Evolutionary conservation across 2,888 invertebrate species (phyloP), one percentile per base, ranked within the genome.

Genomic region (Tigriopus californicus): DNA sequence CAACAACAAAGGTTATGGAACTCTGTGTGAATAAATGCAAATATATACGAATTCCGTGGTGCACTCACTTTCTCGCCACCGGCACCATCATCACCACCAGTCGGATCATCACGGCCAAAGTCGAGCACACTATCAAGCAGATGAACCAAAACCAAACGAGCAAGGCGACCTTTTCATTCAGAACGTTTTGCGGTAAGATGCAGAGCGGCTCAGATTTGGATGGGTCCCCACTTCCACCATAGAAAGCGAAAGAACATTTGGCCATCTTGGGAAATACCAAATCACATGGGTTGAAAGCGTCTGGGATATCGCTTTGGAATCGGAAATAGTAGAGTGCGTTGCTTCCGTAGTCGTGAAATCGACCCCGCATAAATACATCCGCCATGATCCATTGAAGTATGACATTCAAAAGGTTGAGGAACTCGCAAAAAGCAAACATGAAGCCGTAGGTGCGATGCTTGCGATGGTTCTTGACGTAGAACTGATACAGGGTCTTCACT

Each of bases 141-240:
- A 63, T 41, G 57, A 63, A 60, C 63, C 63, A 63, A 11, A 63
- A 41, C 63, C 63, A 63, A 53, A 63, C 58, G 55, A 62, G 20
- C 4, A 63, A 53, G 61, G 49, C 62, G 13, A 63, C 54, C 48
- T 62, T 62, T 54, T 63, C 62, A 53, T 63, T 63, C 24, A 63
- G 20, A 15, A 63, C 58, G 56, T 63, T 63, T 48, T 62, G 63
- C 1, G 63, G 63, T 24, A 63, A 57, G 33, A 62, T 47, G 44
- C 63, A 63, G 10, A 62, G 54, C 22, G 52, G 41, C 51, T 63
- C 62, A 18, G 46, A 15, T 10, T n/a, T 46, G 24, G 48, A n/a
- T 10, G 60, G 41, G 4, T 49, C 52, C 1, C 63, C 62, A 22
- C 24, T 24, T 47, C 47, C 47, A 11, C 20, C 47, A 11, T 20